Percentiles rank a stretch among this genome's conserved stretches.
phyloP scores from a whole-genome alignment of 2,113 vertebrate species.

The Labeo rohita region DNA sequence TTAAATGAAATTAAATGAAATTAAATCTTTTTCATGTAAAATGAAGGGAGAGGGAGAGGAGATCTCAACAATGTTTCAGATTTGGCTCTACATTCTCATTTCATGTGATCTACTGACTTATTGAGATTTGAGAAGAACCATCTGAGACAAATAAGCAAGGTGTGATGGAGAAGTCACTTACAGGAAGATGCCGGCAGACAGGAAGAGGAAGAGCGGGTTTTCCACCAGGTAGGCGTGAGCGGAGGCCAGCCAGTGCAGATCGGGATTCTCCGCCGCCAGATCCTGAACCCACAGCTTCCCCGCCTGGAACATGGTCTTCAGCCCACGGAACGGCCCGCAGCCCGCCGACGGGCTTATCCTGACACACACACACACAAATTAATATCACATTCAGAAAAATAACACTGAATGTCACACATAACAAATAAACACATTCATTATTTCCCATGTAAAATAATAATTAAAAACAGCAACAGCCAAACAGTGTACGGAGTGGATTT shows the following conservation, averaged over 20 bases:
- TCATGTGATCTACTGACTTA: too few species aligned
- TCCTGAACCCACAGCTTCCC: slow-evolving; percentile 79
- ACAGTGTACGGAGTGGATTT: too few species aligned
- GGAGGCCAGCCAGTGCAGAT: slow-evolving; percentile 78
- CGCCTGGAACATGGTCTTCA: slow-evolving; percentile 82
- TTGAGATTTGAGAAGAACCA: neutral
- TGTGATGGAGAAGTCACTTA: slow-evolving; percentile 72
- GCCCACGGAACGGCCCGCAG: slow-evolving; percentile 87
- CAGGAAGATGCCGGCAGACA: slow-evolving; percentile 79
- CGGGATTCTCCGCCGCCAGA: slow-evolving; percentile 73
- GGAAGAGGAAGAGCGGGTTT: slow-evolving; percentile 83
- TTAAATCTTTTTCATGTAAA: too few species aligned
- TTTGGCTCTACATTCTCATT: too few species aligned
- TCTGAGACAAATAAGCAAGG: neutral
- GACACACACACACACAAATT: slow-evolving; percentile 21
- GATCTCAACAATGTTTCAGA: too few species aligned
- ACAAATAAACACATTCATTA: too few species aligned
- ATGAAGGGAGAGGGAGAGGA: too few species aligned
- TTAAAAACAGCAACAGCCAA: too few species aligned
- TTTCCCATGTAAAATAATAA: too few species aligned
- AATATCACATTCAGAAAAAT: too few species aligned
- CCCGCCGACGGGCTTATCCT: slow-evolving; percentile 82
- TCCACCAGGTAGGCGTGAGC: slow-evolving; percentile 82
- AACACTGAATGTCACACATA: too few species aligned
- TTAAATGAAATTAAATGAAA: too few species aligned